A percentile compares a stretch with the other conserved stretches of the same genome.
phyloP scores from a whole-genome alignment of 2,888 invertebrate genomes.

The Perizoma affinitatum region DNA sequence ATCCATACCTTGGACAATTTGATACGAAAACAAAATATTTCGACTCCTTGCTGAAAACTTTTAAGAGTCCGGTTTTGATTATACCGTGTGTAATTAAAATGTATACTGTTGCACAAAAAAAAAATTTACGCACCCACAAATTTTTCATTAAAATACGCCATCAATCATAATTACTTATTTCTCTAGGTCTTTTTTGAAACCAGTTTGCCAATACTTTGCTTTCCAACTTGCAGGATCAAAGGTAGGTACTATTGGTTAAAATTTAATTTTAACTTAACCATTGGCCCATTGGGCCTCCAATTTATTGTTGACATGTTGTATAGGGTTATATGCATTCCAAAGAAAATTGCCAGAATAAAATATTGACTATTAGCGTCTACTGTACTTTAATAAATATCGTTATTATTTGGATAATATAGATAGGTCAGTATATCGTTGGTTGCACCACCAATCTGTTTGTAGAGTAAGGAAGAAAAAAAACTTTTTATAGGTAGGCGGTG shows the following conservation, averaged over 20 bases:
- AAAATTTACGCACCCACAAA: no score
- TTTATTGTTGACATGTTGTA: conserved; percentile 44
- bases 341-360: conserved; percentile 52
- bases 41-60: no score
- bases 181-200: conserved; percentile 38
- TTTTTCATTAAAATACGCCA: no score
- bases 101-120: no score
- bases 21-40: no score
- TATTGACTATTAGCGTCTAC: conserved; percentile 54
- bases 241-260: no score
- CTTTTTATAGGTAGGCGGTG: conserved; percentile 7
- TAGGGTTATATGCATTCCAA: conserved; percentile 42
- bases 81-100: no score
- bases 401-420: conserved; percentile 50
- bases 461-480: conserved; percentile 35
- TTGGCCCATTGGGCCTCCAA: conserved; percentile 35
- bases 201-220: conserved; percentile 40
- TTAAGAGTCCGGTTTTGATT: no score
- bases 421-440: conserved; percentile 43
- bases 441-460: conserved; percentile 32
- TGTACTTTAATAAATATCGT: conserved; percentile 52
- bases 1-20: no score
- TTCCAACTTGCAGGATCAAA: conserved; percentile 19
- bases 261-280: conserved; percentile 13
- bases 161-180: no score